Conservation (phyloP, 2,113 vertebrate genomes). For the Bagarius yarrelli region DNA sequence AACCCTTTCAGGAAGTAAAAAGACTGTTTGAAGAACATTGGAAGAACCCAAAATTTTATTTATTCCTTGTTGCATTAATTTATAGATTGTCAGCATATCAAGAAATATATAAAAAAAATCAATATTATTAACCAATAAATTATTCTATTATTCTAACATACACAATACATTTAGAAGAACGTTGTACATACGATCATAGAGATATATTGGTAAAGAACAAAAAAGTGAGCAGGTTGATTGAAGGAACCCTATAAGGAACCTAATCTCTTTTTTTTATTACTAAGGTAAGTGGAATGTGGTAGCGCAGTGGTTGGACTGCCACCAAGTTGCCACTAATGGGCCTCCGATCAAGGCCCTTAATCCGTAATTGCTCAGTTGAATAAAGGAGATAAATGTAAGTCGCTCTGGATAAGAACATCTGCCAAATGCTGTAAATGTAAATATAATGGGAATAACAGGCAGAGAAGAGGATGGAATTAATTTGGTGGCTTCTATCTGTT, state of each 20-base stretch:
- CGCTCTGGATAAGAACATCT: too few species aligned
- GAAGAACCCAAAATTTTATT: too few species aligned
- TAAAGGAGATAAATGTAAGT: too few species aligned
- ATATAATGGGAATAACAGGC: not conserved
- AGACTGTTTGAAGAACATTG: not conserved
- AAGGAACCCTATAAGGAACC: conserved; percentile 31
- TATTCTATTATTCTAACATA: too few species aligned
- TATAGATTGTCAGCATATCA: not conserved
- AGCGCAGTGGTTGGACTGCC: too few species aligned
- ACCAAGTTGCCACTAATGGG: too few species aligned
- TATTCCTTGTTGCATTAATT: too few species aligned
- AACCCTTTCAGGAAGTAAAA: not conserved
- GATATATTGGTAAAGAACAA: not conserved
- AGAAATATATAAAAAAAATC: too few species aligned
- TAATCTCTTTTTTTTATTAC: conserved; percentile 34
- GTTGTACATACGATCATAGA: not conserved
- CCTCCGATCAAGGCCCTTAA: too few species aligned
- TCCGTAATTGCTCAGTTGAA: too few species aligned
- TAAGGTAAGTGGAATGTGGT: conserved; percentile 9
- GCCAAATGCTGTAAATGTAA: too few species aligned
- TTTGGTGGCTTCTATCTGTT: conserved; percentile 47
- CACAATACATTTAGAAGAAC: not conserved
- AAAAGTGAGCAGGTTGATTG: conserved; percentile 38
- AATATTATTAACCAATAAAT: too few species aligned
- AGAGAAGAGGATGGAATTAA: conserved; percentile 27